phyloP scores from a whole-genome alignment of 2,797 vertebrate species.

The Clarias laeviceps region DNA sequence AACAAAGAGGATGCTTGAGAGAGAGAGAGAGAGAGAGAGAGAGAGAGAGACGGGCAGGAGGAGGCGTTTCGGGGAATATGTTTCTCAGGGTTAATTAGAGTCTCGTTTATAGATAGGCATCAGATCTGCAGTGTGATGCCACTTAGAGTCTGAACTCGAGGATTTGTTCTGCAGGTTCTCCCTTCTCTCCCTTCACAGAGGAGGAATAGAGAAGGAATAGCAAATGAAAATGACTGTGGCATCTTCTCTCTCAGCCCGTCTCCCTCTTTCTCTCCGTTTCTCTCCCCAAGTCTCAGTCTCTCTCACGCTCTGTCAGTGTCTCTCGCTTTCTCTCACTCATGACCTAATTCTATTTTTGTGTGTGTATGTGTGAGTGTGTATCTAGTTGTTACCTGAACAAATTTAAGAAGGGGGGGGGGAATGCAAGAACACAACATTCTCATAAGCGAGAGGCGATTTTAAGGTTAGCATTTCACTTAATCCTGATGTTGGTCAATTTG shows the following conservation, averaged over 20 bases:
- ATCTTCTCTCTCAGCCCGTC: neutral
- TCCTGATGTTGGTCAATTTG: conserved; percentile 22
- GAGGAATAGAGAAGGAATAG: too few species aligned
- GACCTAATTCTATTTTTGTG: too few species aligned
- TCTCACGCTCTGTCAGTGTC: neutral
- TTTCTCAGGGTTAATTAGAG: conserved; percentile 38
- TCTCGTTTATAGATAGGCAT: conserved; percentile 48
- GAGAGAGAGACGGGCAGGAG: neutral
- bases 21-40: too few species aligned
- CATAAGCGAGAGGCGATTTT: conserved; percentile 17
- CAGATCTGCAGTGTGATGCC: conserved; percentile 15
- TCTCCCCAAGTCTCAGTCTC: neutral
- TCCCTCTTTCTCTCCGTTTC: neutral
- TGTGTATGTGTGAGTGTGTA: neutral
- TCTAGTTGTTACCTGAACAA: neutral
- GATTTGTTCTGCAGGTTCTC: neutral
- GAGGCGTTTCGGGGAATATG: conserved; percentile 24
- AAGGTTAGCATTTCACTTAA: conserved; percentile 21
- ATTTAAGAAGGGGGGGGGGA: neutral
- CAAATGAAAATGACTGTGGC: too few species aligned
- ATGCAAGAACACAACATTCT: conserved; percentile 19
- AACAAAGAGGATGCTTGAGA: neutral
- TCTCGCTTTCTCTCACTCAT: neutral
- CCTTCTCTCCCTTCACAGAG: neutral
- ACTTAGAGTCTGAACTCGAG: neutral